These are phyloP conservation scores for Dexiosoma caninum DNA, from an alignment of 2,888 invertebrate genomes.

Conservation along the genomic window DNA sequence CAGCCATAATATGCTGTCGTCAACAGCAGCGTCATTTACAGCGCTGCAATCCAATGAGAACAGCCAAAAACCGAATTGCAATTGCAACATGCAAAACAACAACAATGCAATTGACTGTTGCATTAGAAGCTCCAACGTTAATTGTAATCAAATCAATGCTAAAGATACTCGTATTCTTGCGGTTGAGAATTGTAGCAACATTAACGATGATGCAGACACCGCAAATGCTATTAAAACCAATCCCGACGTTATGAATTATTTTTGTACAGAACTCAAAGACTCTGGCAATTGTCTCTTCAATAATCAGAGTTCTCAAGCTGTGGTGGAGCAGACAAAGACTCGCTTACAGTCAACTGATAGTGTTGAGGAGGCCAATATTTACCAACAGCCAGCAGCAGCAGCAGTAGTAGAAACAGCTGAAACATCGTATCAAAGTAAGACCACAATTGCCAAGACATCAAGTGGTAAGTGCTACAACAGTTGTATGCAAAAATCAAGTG, in stretches of 20 bases:
- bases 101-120: background rate
- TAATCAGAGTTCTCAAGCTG: slow-evolving; percentile 30
- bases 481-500: background rate
- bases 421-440: slow-evolving; percentile 73
- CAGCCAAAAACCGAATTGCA: slow-evolving; percentile 10
- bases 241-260: slow-evolving; percentile 11
- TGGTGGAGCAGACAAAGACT: slow-evolving; percentile 26
- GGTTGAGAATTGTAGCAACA: slow-evolving; percentile 44
- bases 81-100: background rate
- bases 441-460: slow-evolving; percentile 74
- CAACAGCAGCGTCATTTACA: slow-evolving; percentile 5
- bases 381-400: slow-evolving; percentile 51
- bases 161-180: slow-evolving; percentile 44
- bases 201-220: background rate
- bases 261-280: slow-evolving; percentile 22
- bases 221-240: background rate
- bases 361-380: slow-evolving; percentile 48
- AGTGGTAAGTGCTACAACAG: slow-evolving; percentile 67
- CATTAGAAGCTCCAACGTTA: slow-evolving; percentile 11
- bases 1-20: slow-evolving; percentile 25
- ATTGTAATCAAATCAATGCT: slow-evolving; percentile 44
- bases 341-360: slow-evolving; percentile 49
- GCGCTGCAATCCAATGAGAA: slow-evolving; percentile 30
- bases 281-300: slow-evolving; percentile 4
- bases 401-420: too few relatives aligned